Evolutionary conservation across 2,888 invertebrate genomes (phyloP).

Genomic region (Nemurella pictetii): DNA sequence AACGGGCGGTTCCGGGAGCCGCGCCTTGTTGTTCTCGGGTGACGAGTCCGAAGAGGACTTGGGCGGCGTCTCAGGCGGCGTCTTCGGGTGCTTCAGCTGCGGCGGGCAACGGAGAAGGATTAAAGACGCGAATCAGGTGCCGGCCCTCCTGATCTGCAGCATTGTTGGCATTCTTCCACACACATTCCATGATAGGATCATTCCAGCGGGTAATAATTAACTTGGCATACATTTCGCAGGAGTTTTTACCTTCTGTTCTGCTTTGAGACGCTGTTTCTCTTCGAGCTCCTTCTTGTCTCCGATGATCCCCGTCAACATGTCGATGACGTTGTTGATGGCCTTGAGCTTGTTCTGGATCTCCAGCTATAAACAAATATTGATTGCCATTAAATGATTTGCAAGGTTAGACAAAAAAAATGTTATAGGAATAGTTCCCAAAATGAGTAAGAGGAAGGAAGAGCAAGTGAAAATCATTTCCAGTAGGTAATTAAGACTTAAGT

Average conservation of each 20-base stretch:
- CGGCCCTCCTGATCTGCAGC: neutral
- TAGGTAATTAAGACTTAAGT: no score
- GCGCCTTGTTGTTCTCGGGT: neutral
- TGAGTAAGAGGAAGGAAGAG: no score
- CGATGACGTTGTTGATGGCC: slow-evolving; percentile 84
- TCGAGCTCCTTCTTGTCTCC: slow-evolving; percentile 60
- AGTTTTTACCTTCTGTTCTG: slow-evolving; percentile 40
- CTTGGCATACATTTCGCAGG: neutral
- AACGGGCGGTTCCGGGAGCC: slow-evolving; percentile 23
- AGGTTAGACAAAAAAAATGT: no score
- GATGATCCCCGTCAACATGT: slow-evolving; percentile 83
- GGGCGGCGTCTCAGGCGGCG: slow-evolving; percentile 37
- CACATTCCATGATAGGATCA: no score
- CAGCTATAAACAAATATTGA: slow-evolving; percentile 62
- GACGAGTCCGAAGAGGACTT: slow-evolving; percentile 32
- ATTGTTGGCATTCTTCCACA: neutral
- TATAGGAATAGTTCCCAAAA: no score
- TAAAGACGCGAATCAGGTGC: no score
- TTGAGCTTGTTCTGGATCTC: slow-evolving; percentile 79
- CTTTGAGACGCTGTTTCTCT: slow-evolving; percentile 43
- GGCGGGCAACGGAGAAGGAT: neutral
- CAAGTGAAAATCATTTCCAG: no score
- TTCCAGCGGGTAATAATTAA: neutral
- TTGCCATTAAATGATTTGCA: no score
- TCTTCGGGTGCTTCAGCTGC: slow-evolving; percentile 36